Conservation (phyloP, 2,888 invertebrate species). For the Glaucopsyche alexis region DNA sequence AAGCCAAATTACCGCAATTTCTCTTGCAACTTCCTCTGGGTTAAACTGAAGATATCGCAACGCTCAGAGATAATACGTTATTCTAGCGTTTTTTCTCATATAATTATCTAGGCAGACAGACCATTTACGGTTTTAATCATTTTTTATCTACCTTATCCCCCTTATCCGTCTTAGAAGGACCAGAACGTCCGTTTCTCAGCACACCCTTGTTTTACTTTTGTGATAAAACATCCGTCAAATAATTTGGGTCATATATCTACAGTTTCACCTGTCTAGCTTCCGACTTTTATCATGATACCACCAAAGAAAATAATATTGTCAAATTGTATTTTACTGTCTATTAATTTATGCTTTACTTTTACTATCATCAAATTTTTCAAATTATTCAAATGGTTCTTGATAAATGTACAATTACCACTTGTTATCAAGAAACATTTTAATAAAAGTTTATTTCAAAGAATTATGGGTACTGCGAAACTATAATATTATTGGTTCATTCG, state of each 20-base stretch:
- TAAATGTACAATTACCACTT: not conserved
- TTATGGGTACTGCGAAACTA: not conserved
- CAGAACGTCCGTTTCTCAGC: conserved; percentile 54
- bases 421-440: not conserved
- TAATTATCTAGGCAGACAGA: conserved; percentile 18
- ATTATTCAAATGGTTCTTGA: too few relatives aligned
- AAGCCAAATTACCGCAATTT: conserved; percentile 20
- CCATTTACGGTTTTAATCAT: conserved; percentile 7
- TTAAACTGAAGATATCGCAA: conserved; percentile 9
- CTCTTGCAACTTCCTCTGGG: conserved; percentile 14
- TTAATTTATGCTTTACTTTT: too few relatives aligned
- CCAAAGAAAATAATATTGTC: too few relatives aligned
- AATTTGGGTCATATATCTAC: conserved; percentile 31
- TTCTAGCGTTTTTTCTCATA: not conserved
- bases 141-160: conserved; percentile 35
- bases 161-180: conserved; percentile 45
- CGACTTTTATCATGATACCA: too few relatives aligned
- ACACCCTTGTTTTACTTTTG: conserved; percentile 59
- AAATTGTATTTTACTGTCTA: too few relatives aligned
- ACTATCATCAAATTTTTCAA: too few relatives aligned
- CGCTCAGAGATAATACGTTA: not conserved
- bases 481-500: not conserved
- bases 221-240: conserved; percentile 73
- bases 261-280: not conserved
- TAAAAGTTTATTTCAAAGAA: not conserved